phyloP scores from a whole-genome alignment of 1,140 invertebrate genomes.

The Neotoxoptera formosana region DNA sequence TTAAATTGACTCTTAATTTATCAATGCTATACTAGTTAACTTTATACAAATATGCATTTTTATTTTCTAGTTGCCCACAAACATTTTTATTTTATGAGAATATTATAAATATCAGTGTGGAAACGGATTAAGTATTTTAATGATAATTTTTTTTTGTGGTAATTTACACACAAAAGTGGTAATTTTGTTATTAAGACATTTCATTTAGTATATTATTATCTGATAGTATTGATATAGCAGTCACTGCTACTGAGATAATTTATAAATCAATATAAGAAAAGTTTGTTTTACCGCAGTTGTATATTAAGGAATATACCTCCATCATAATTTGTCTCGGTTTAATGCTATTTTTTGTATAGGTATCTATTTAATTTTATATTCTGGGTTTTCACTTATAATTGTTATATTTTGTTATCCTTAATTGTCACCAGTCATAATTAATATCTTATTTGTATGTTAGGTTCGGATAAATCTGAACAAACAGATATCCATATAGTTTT shows the following conservation, averaged over 20 bases:
- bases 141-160: neutral
- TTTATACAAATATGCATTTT: neutral
- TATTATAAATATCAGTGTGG: too few relatives aligned
- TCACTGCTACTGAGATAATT: neutral
- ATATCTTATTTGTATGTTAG: neutral
- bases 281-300: neutral
- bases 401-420: neutral
- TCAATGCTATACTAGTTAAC: neutral
- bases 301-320: neutral
- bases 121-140: too few relatives aligned
- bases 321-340: neutral
- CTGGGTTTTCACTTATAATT: neutral
- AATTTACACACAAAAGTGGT: neutral
- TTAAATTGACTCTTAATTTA: neutral
- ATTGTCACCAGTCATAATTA: neutral
- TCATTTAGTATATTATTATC: neutral
- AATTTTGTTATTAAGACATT: neutral
- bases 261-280: neutral
- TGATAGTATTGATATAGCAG: neutral
- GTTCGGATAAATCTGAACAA: neutral
- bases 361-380: neutral
- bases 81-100: neutral
- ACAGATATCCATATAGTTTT: neutral
- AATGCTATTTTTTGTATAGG: too few relatives aligned
- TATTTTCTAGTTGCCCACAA: neutral